Evolutionary conservation across 2,113 vertebrate genomes (phyloP).

Genomic region (Mola mola): DNA sequence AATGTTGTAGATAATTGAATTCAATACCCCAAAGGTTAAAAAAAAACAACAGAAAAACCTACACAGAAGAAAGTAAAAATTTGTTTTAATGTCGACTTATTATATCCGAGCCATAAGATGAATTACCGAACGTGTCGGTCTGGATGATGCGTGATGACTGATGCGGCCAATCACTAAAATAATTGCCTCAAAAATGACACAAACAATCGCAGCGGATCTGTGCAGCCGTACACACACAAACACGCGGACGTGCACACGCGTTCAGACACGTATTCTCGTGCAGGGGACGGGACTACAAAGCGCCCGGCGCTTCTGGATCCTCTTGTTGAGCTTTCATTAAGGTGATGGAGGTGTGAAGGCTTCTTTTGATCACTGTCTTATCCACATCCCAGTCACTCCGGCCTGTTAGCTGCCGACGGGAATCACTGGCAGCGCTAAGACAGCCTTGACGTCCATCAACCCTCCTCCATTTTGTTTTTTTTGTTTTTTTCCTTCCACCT

Average conservation of each 20-base stretch:
- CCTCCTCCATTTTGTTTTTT: conserved; percentile 13
- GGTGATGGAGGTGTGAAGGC: conserved; percentile 60
- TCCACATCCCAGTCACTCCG: conserved; percentile 62
- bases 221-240: not conserved
- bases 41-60: not conserved
- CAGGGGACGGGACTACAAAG: conserved; percentile 57
- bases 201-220: not conserved
- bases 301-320: conserved; percentile 33
- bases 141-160: conserved; percentile 50
- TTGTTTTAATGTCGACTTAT: conserved; percentile 46
- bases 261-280: conserved; percentile 35
- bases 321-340: conserved; percentile 66
- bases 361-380: conserved; percentile 65
- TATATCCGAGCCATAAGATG: conserved; percentile 50
- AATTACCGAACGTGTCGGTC: conserved; percentile 59
- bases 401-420: conserved; percentile 45
- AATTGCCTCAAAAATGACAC: conserved; percentile 71
- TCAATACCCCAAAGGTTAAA: conserved; percentile 49
- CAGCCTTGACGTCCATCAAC: conserved; percentile 50
- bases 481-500: conserved; percentile 9
- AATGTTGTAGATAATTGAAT: conserved; percentile 71
- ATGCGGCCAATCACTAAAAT: conserved; percentile 53
- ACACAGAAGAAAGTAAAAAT: conserved; percentile 24
- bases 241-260: conserved; percentile 6
- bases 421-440: conserved; percentile 24